phyloP scores from a whole-genome alignment of 2,888 invertebrate species.

The Peribatodes rhomboidaria region DNA sequence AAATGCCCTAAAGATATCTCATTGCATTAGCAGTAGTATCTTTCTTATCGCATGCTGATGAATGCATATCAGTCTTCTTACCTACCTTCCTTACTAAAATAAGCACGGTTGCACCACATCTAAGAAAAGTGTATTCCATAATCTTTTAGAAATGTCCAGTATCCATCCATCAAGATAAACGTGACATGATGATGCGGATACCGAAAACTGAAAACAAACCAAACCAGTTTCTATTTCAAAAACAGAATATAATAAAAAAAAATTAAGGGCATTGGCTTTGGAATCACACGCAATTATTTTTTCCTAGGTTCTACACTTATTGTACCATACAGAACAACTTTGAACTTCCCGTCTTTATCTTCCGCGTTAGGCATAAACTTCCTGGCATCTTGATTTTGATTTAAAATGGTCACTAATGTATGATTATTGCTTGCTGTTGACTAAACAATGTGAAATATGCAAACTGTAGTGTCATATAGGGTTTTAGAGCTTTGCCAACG shows the following conservation, averaged over 20 bases:
- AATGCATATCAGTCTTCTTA: slow-evolving; percentile 5
- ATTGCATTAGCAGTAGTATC: slow-evolving; percentile 4
- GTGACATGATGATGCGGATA: slow-evolving; percentile 18
- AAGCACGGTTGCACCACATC: slow-evolving; percentile 27
- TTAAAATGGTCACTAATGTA: slow-evolving; percentile 44
- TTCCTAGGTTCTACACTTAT: not conserved
- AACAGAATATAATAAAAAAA: not conserved
- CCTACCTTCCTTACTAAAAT: slow-evolving; percentile 19
- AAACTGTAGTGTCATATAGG: slow-evolving; percentile 19
- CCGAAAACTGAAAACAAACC: slow-evolving; percentile 4
- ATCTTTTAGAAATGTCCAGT: slow-evolving; percentile 14
- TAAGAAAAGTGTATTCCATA: slow-evolving; percentile 23
- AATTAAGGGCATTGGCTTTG: slow-evolving; percentile 28
- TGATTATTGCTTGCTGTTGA: slow-evolving; percentile 64
- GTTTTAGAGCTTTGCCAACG: slow-evolving; percentile 18
- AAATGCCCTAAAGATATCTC: slow-evolving; percentile 21
- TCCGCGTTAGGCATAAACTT: slow-evolving; percentile 17
- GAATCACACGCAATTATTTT: slow-evolving; percentile 25
- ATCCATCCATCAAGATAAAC: slow-evolving; percentile 20
- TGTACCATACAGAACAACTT: slow-evolving; percentile 22
- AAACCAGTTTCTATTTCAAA: slow-evolving; percentile 6
- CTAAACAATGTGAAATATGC: slow-evolving; percentile 48
- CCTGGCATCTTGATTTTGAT: slow-evolving; percentile 33
- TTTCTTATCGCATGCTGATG: slow-evolving; percentile 34
- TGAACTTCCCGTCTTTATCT: slow-evolving; percentile 20